Base-by-base conservation (phyloP, 1,140 invertebrate genomes). In the Ericerus pela region DNA sequence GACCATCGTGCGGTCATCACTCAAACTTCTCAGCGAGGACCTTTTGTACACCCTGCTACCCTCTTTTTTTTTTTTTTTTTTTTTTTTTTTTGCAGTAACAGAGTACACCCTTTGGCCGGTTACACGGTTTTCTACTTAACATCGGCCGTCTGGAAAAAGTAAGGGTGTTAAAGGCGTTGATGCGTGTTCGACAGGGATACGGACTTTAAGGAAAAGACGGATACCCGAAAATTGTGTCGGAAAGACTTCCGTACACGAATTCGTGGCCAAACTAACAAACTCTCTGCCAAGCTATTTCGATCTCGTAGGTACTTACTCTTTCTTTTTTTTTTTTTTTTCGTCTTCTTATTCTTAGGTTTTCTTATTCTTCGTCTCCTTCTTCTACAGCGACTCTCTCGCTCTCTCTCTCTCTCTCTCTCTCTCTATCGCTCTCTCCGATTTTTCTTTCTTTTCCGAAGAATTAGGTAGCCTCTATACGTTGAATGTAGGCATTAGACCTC, bases 41-140 rank as follows among this genome's bases (percentile, higher is more conserved):
- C 41, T 47, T 47, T 47, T 47, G 41, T 47, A 47, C 22, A 18
- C 41, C 41, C 41, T 24, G 41, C 26, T 47, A 18, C 26, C 41
- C n/a, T n/a, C n/a, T n/a, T n/a, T n/a, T n/a, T n/a, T n/a, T n/a
- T n/a, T n/a, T n/a, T n/a, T n/a, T n/a, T n/a, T n/a, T n/a, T n/a
- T n/a, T n/a, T n/a, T n/a, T n/a, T n/a, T n/a, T n/a, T n/a, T n/a
- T n/a, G n/a, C n/a, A n/a, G 41, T 47, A 47, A 47, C 26, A 47
- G 26, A 18, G 41, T 47, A 47, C 41, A 47, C 41, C 41, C 41
- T 47, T 47, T 47, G 41, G 41, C 41, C 41, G 26, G 41, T 47
- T 47, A 47, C 41, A 47, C 41, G 41, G 41, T 47, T 47, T 47
- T 47, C 41, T 47, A 47, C 41, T 47, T 47, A 47, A 47, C 41